These are phyloP conservation scores for Nomada fucata DNA, from an alignment of 2,888 invertebrate genomes.

Conservation along the genomic window DNA sequence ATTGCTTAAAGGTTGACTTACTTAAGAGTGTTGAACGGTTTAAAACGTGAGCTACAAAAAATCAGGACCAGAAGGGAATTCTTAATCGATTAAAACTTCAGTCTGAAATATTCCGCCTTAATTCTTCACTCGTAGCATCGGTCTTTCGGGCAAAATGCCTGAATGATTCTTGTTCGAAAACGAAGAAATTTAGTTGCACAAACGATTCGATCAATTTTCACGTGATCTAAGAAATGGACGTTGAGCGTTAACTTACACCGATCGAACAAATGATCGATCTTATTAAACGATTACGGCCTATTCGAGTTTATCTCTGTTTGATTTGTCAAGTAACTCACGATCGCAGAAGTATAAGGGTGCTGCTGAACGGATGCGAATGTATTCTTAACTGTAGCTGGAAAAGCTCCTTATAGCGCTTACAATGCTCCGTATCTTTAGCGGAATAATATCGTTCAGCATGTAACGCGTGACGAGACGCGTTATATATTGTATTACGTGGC, in stretches of 20 bases:
- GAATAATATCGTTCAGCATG: slow-evolving; percentile 43
- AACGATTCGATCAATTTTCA: background rate
- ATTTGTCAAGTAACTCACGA: slow-evolving; percentile 33
- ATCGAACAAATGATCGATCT: slow-evolving; percentile 19
- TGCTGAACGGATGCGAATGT: slow-evolving; percentile 32
- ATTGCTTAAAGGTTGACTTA: slow-evolving; percentile 78
- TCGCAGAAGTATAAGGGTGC: slow-evolving; percentile 28
- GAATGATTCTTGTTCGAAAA: background rate
- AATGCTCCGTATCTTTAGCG: slow-evolving; percentile 40
- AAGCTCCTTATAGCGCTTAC: slow-evolving; percentile 46
- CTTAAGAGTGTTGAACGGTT: slow-evolving; percentile 60
- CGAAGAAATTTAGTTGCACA: background rate
- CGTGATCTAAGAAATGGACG: slow-evolving; percentile 35
- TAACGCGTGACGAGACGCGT: slow-evolving; percentile 43
- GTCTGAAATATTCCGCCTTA: slow-evolving; percentile 39
- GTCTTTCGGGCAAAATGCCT: background rate
- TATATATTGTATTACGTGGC: background rate
- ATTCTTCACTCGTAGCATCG: slow-evolving; percentile 25
- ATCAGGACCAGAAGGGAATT: background rate
- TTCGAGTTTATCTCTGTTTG: slow-evolving; percentile 16
- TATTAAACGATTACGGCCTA: slow-evolving; percentile 37
- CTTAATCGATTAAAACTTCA: slow-evolving; percentile 40
- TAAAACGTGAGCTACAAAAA: slow-evolving; percentile 43
- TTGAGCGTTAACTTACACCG: slow-evolving; percentile 24
- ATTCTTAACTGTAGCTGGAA: slow-evolving; percentile 50